These are phyloP conservation scores for Momotus momota DNA, from an alignment of 2,797 vertebrate species.

Conservation along the genomic window DNA sequence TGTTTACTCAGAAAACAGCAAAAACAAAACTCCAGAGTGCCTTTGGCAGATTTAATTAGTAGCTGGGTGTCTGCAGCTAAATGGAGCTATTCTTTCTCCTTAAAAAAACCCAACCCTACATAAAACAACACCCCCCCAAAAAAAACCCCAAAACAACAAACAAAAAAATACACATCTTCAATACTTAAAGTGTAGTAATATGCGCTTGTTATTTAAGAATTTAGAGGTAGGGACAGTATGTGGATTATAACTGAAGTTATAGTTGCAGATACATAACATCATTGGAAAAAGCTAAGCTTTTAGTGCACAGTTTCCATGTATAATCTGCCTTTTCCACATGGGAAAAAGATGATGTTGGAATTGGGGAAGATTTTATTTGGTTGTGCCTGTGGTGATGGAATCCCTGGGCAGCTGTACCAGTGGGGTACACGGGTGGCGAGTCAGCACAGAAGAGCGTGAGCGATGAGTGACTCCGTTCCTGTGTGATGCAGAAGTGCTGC, in stretches of 20 bases:
- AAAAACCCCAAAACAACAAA: neutral
- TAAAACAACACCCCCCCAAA: neutral
- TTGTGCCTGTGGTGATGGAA: neutral
- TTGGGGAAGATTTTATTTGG: neutral
- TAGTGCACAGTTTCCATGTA: neutral
- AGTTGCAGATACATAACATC: neutral
- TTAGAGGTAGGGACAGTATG: neutral
- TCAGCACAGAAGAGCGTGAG: too few species aligned
- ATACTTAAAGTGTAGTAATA: neutral
- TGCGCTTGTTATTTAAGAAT: neutral
- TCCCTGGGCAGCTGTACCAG: too few species aligned
- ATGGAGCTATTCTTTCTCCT: neutral
- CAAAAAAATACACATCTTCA: neutral
- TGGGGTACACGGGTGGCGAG: fast-evolving
- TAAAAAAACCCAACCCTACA: neutral
- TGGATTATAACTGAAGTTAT: neutral
- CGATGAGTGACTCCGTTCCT: fast-evolving
- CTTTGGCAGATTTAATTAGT: neutral
- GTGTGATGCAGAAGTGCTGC: neutral
- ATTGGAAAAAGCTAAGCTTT: neutral
- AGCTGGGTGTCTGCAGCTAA: neutral
- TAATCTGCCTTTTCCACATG: fast-evolving
- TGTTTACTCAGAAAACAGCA: neutral
- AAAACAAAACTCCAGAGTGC: neutral
- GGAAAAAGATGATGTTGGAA: neutral